Evolutionary conservation across 2,888 invertebrate genomes (phyloP).

Genomic region (Ochropacha duplaris): DNA sequence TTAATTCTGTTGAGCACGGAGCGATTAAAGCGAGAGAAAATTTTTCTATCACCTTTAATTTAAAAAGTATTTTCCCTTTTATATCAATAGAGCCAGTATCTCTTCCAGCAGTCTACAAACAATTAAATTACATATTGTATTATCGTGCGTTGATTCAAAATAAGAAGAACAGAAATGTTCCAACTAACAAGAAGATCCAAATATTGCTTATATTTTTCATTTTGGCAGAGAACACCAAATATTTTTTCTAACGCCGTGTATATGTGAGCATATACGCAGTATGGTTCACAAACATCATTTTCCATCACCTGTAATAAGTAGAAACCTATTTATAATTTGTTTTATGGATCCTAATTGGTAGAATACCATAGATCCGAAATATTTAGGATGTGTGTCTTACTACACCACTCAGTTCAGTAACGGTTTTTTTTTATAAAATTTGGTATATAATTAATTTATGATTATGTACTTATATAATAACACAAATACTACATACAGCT

Average conservation of each 20-base stretch:
- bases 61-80: slow-evolving; percentile 71
- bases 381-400: too few species aligned
- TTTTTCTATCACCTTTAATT: slow-evolving; percentile 72
- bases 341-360: too few species aligned
- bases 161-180: slow-evolving; percentile 4
- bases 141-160: slow-evolving; percentile 8
- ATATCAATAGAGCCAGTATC: slow-evolving; percentile 65
- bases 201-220: slow-evolving; percentile 68
- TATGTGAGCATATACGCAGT: slow-evolving; percentile 73
- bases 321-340: neutral
- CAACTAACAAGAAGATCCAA: slow-evolving; percentile 59
- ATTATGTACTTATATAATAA: neutral
- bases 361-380: too few species aligned
- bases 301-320: slow-evolving; percentile 62
- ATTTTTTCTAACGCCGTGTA: slow-evolving; percentile 76
- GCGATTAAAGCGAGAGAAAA: slow-evolving; percentile 69
- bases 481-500: slow-evolving; percentile 47
- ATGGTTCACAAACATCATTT: slow-evolving; percentile 74
- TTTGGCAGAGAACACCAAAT: slow-evolving; percentile 66
- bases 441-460: too few species aligned
- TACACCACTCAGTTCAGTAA: too few species aligned
- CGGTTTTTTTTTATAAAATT: too few species aligned
- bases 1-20: slow-evolving; percentile 60
- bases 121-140: slow-evolving; percentile 4
- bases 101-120: slow-evolving; percentile 62